Evolutionary conservation across 2,113 vertebrate genomes (phyloP).

Genomic region (Bubo scandiacus): DNA sequence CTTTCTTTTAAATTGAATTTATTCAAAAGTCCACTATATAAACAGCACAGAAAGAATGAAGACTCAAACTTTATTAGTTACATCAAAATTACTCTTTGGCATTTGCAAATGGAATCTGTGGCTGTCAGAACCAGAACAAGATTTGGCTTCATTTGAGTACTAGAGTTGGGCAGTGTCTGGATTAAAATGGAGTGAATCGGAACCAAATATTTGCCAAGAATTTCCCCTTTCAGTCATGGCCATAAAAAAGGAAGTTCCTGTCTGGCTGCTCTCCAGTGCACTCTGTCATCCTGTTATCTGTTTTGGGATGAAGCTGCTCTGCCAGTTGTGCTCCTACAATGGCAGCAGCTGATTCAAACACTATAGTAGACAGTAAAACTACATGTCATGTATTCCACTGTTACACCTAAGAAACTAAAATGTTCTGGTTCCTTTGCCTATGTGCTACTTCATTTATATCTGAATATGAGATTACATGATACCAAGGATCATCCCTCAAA

Average conservation of each 20-base stretch:
- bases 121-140: not conserved
- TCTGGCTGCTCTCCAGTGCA: not conserved
- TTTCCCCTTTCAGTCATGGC: not conserved
- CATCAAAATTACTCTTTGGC: not conserved
- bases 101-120: not conserved
- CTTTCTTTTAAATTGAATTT: slow-evolving; percentile 10
- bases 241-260: not conserved
- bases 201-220: not conserved
- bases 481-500: not conserved
- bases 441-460: not conserved
- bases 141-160: not conserved
- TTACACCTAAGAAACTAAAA: not conserved
- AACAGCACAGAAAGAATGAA: not conserved
- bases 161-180: not conserved
- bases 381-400: not conserved
- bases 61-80: not conserved
- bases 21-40: not conserved
- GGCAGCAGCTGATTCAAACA: not conserved
- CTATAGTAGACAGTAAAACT: not conserved
- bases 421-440: not conserved
- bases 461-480: not conserved
- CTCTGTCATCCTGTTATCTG: not conserved
- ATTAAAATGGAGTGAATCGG: not conserved
- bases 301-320: not conserved
- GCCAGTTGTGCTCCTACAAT: not conserved